A percentile compares a stretch with the other conserved stretches of the same genome.
phyloP scores from a whole-genome alignment of 1,140 invertebrate species.

The Uloborus diversus region DNA sequence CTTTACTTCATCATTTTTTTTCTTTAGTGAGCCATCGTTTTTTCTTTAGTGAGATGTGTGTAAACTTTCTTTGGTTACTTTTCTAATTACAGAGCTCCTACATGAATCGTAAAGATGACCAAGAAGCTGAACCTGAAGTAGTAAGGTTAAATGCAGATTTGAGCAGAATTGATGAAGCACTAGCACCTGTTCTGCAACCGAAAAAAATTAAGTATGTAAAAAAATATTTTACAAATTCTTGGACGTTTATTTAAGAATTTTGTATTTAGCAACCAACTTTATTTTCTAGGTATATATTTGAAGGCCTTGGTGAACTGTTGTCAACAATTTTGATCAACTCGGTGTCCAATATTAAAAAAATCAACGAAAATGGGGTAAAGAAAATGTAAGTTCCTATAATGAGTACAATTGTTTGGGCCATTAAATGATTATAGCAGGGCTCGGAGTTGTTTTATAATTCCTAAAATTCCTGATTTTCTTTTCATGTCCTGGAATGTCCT shows the following conservation, averaged over 20 bases:
- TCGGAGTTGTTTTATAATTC: too few species aligned
- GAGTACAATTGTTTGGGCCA: too few species aligned
- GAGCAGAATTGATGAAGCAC: slow-evolving; percentile 79
- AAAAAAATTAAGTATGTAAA: slow-evolving; percentile 77
- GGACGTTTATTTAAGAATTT: neutral
- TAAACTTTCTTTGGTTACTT: too few species aligned
- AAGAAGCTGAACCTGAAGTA: slow-evolving; percentile 84
- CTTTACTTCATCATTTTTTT: too few species aligned
- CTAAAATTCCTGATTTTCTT: too few species aligned
- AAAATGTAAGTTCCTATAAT: slow-evolving; percentile 76
- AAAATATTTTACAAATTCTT: neutral
- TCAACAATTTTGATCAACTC: slow-evolving; percentile 85
- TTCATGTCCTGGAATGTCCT: too few species aligned
- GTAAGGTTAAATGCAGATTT: slow-evolving; percentile 82
- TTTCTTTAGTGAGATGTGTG: too few species aligned
- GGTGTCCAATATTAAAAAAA: slow-evolving; percentile 79
- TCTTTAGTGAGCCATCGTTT: too few species aligned
- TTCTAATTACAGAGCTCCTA: slow-evolving; percentile 45
- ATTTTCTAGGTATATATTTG: slow-evolving; percentile 84
- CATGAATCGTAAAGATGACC: slow-evolving; percentile 68
- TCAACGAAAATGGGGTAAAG: slow-evolving; percentile 82
- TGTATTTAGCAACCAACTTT: too few species aligned
- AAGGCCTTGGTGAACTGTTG: slow-evolving; percentile 88
- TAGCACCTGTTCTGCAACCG: slow-evolving; percentile 77
- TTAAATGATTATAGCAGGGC: too few species aligned